Evolutionary conservation across 2,888 invertebrate species (phyloP).

Genomic region (Polietes domitor): DNA sequence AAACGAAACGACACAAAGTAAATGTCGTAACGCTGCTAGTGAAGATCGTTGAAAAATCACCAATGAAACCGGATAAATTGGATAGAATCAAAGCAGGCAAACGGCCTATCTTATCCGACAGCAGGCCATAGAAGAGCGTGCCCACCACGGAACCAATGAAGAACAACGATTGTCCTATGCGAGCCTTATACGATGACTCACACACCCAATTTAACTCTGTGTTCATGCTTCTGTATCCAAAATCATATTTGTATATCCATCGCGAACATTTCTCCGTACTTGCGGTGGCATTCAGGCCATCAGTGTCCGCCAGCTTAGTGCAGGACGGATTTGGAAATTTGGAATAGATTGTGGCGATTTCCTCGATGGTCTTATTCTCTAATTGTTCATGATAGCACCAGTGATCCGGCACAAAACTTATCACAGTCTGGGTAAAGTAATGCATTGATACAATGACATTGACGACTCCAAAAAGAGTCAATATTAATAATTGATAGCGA

Average conservation of each 20-base stretch:
- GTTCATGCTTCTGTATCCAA: conserved; percentile 83
- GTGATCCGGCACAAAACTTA: conserved; percentile 82
- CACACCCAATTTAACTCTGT: conserved; percentile 85
- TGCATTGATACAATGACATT: conserved; percentile 83
- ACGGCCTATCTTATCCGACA: conserved; percentile 83
- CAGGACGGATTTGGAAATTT: conserved; percentile 78
- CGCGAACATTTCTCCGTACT: conserved; percentile 80
- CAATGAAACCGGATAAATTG: conserved; percentile 82
- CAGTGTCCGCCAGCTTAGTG: conserved; percentile 76
- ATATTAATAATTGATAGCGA: conserved; percentile 82
- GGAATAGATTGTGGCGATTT: conserved; percentile 78
- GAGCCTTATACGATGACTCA: conserved; percentile 83
- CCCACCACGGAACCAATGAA: conserved; percentile 84
- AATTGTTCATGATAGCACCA: conserved; percentile 80
- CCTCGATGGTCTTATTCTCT: conserved; percentile 78
- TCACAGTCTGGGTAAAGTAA: conserved; percentile 84
- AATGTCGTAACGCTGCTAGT: conserved; percentile 81
- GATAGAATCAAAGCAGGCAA: conserved; percentile 83
- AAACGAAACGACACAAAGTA: conserved; percentile 83
- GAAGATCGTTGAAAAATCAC: conserved; percentile 83
- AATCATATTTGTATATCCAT: conserved; percentile 84
- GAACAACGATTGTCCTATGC: conserved; percentile 84
- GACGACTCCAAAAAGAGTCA: conserved; percentile 82
- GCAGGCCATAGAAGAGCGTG: conserved; percentile 82
- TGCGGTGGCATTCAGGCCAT: conserved; percentile 75